Base-by-base conservation (phyloP, 2,888 invertebrate species). In the Plusia festucae region DNA sequence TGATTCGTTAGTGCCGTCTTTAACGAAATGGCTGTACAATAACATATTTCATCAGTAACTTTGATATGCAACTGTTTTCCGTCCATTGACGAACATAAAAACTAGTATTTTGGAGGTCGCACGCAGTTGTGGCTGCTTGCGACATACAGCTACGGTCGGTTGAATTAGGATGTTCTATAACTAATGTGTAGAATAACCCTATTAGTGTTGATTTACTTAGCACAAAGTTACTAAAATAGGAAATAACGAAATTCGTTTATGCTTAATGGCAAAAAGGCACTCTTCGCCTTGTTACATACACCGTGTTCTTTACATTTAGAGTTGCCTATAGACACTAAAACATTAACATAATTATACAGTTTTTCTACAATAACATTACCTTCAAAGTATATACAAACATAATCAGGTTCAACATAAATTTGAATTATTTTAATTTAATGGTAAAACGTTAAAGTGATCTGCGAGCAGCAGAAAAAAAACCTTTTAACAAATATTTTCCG, bases 71-170 rank as follows among this genome's bases (percentile, higher is more conserved):
- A 49, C 18, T 18, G 11, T 56, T 52, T 72, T 51, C 52, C 49
- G 18, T 51, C 44, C 44, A 51, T 68, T 68, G 51, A 53, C 44
- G 22, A 59, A 64, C 40, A 18, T 18, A 44, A 69, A 69, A 58
- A 61, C 54, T 27, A 20, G 32, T 53, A 58, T 60, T 65, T 65
- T 67, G 52, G 70, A 73, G 79, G 78, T 64, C 67, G 57, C 59
- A 15, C 32, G 32, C 49, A 67, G 54, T 69, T 27, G 58, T 60
- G 22, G 44, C 58, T 44, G 16, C 30, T 70, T 70, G 60, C 67
- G 53, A 68, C 53, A 60, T 16, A 30, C 6, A 16, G 56, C 40
- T 49, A 66, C 52, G 70, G 59, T 68, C 58, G 51, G 73, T 55
- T 69, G 54, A 11, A 2, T 30, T 53, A 60, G 62, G 59, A 60